Percentiles rank a stretch among this genome's conserved stretches.
phyloP scores from a whole-genome alignment of 2,113 vertebrate genomes.

The Pterocles gutturalis region DNA sequence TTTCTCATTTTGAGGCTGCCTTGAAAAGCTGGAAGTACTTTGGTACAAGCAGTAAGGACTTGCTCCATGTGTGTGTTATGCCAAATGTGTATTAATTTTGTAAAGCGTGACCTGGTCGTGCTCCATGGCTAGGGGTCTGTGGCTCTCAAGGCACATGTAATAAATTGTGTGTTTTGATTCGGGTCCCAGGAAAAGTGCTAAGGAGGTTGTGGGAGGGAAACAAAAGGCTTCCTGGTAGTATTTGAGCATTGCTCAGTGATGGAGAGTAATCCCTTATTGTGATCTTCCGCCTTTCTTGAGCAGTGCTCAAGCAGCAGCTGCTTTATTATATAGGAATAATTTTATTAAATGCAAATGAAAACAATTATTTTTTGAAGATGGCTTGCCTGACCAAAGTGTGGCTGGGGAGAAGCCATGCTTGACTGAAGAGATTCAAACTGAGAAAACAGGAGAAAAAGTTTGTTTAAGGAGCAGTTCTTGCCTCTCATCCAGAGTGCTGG shows the following conservation, averaged over 20 bases:
- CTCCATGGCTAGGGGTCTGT: not conserved
- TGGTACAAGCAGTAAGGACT: not conserved
- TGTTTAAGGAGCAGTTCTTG: not conserved
- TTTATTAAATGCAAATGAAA: not conserved
- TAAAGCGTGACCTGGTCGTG: not conserved
- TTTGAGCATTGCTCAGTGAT: not conserved
- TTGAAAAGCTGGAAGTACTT: not conserved
- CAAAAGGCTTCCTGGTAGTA: not conserved
- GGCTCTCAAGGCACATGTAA: not conserved
- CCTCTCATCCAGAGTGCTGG: not conserved
- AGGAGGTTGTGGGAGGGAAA: not conserved
- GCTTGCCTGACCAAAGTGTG: not conserved
- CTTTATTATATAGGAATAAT: not conserved
- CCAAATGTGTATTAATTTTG: not conserved
- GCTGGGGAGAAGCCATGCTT: not conserved
- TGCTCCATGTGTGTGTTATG: not conserved
- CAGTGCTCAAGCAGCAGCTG: not conserved
- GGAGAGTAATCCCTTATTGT: not conserved
- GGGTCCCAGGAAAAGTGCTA: not conserved
- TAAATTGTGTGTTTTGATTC: not conserved
- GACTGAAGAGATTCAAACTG: not conserved
- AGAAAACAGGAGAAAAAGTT: not conserved
- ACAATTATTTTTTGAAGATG: not conserved
- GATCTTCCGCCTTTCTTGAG: not conserved
- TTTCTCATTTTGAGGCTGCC: not conserved